Base-by-base conservation (phyloP, 1,140 invertebrate species). In the Cydia fagiglandana region DNA sequence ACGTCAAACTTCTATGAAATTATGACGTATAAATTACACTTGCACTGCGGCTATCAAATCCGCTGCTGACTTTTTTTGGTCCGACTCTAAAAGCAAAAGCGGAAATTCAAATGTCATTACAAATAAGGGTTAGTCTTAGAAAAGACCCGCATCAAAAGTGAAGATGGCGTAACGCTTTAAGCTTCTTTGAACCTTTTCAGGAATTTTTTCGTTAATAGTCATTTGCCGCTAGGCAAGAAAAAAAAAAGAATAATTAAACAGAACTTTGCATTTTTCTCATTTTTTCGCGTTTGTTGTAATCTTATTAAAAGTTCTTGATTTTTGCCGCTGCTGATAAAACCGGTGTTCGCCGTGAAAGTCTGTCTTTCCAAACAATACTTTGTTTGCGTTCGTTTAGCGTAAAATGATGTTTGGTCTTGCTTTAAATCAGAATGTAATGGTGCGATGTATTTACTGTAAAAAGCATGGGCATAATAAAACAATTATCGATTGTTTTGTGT, bases 291-390 rank as follows among this genome's bases (percentile, higher is more conserved):
- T 61, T 61, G 20, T 24, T 24, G 17, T 61, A 61, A 61, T 61
- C 56, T 61, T 61, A 24, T 61, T 61, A 61, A 61, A 61, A 61
- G 17, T 61, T 61, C 10, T 61, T 61, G 56, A 24, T 61, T 61
- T n/a, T 61, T n/a, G 53, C 20, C 56, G 56, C 17, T 24, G 0
- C 9, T 61, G 7, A 61, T 12, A 24, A 20, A 61, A 61, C 15
- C 17, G 50, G 53, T 56, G 53, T 6, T 56, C n/a, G 53, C 1
- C 10, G 0, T 61, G 17, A n/a, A 61, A 61, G 7, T 61, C n/a
- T 61, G 56, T 61, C 9, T 24, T 24, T 5, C 17, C n/a, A 56
- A 56, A 56, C 53, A 56, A 13, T 1, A 12, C 0, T 24, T 20
- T 61, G 20, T 61, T 61, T 24, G 56, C 56, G n/a, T 61, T 61